Evolutionary conservation across 2,888 invertebrate species (phyloP), one percentile per base, ranked within the genome.

Genomic region (Synanthedon tipuliformis): DNA sequence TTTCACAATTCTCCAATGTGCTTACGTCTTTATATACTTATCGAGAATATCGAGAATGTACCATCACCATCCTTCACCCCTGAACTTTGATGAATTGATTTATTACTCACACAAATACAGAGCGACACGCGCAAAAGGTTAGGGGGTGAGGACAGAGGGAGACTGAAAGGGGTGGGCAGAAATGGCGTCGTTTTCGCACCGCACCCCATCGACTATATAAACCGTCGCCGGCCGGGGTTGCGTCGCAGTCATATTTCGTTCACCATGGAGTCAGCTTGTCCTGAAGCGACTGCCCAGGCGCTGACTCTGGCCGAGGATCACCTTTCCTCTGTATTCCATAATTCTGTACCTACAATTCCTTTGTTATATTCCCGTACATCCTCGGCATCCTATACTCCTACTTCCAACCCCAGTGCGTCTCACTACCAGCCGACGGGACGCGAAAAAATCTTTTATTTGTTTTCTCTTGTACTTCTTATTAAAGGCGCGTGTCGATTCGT

Each of bases 21-120:
- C 96, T 0, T 98, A 98, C 73, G 92, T 93, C 59, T 93, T 95
- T 5, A 93, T 93, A 64, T 93, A 96, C 55, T 90, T 92, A 52
- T 92, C 92, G 63, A 91, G 90, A 92, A 74, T 92, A 52, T 92
- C 92, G 63, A 91, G 90, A 92, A 74, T 69, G 79, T 71, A 52
- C 4, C 8, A 1, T 27, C 27, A 10, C 50, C 15, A 16, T 49
- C 45, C 45, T 45, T 45, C 45, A 45, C 45, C 45, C 45, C 45
- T 45, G 13, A 45, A 45, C 45, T 45, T 45, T 45, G 45, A 45
- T 45, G 15, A 45, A 45, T 13, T 45, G n/a, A 45, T 45, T 45
- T 45, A 45, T 15, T 45, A 45, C 12, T 13, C 45, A 45, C 45
- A 45, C 45, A 45, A 13, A 45, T 12, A 34, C 34, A 34, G 10